These are phyloP conservation scores for Ptilorrhoa leucosticta DNA, from an alignment of 2,113 vertebrate species.

Conservation along the genomic window DNA sequence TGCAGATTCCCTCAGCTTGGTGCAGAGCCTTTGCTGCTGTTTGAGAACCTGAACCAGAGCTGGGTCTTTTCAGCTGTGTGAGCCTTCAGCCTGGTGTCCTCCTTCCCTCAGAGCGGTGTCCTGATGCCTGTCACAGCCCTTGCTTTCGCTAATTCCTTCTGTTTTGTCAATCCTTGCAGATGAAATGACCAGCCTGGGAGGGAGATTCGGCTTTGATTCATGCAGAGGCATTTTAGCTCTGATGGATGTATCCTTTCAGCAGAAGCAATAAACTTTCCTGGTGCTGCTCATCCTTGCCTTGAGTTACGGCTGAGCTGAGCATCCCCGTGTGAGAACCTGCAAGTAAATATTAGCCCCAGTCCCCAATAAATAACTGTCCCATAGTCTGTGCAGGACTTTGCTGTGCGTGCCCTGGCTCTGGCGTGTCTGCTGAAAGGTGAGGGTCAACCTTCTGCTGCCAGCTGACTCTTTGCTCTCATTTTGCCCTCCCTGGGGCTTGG, in stretches of 20 bases:
- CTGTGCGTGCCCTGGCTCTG: neutral
- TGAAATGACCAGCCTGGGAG: slow-evolving; percentile 39
- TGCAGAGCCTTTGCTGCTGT: neutral
- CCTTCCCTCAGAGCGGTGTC: neutral
- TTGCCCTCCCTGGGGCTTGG: neutral
- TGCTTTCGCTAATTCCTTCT: neutral
- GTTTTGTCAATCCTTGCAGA: slow-evolving; percentile 51
- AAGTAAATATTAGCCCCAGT: slow-evolving; percentile 20
- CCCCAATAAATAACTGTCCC: neutral
- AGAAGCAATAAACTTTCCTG: slow-evolving; percentile 44
- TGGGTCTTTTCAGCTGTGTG: neutral
- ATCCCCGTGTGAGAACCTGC: neutral
- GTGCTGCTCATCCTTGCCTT: slow-evolving; percentile 14
- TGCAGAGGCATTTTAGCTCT: slow-evolving; percentile 73
- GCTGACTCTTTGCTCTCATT: neutral
- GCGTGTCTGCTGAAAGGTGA: neutral
- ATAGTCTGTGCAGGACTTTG: neutral
- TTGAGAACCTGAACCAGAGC: neutral
- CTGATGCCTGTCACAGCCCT: neutral
- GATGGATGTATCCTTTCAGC: slow-evolving; percentile 79
- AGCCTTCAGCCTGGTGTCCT: neutral
- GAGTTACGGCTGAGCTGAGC: slow-evolving; percentile 39
- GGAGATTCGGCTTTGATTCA: slow-evolving; percentile 70
- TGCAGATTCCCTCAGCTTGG: neutral
- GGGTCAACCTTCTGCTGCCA: neutral